Evolutionary conservation across 2,797 vertebrate genomes (phyloP).

Genomic region (Kryptolebias ocellatus): DNA sequence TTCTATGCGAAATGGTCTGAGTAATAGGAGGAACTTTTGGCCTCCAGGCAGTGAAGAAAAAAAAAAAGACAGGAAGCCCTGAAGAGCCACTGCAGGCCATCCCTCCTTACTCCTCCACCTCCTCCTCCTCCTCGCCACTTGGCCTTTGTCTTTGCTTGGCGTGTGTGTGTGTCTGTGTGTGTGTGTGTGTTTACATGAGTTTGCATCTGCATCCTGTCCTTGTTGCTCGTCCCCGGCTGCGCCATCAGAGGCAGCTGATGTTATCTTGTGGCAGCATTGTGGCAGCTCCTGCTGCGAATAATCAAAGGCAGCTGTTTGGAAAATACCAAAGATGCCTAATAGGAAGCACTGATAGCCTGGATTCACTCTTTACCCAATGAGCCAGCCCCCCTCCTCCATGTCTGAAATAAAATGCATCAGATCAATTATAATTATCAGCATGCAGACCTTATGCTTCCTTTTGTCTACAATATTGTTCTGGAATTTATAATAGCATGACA

Average conservation of each 20-base stretch:
- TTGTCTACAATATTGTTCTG: constrained; percentile 27
- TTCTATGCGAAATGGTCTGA: constrained; percentile 75
- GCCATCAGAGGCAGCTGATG: constrained; percentile 79
- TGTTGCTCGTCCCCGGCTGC: constrained; percentile 70
- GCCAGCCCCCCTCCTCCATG: constrained; percentile 15
- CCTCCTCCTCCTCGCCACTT: constrained; percentile 62
- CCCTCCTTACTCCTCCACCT: constrained; percentile 40
- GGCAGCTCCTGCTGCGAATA: constrained; percentile 79
- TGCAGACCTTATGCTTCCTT: constrained; percentile 31
- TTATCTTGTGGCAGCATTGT: constrained; percentile 80
- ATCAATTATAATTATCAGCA: constrained; percentile 58
- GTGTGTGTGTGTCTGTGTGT: constrained; percentile 46
- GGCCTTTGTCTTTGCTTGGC: constrained; percentile 72
- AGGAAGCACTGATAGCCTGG: constrained; percentile 71
- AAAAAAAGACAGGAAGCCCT: constrained; percentile 70
- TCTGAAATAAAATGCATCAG: constrained; percentile 50
- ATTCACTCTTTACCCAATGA: constrained; percentile 69
- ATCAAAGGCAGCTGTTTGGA: constrained; percentile 83
- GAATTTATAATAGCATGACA: constrained; percentile 19
- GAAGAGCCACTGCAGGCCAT: constrained; percentile 70
- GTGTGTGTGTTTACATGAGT: constrained; percentile 50
- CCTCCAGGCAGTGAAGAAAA: constrained; percentile 52
- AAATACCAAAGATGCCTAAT: constrained; percentile 82
- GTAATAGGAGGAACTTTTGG: constrained; percentile 70
- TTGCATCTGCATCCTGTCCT: constrained; percentile 76